Evolutionary conservation across 2,888 invertebrate species (phyloP), one percentile per base, ranked within the genome.

Genomic region (Pheosia gnoma): DNA sequence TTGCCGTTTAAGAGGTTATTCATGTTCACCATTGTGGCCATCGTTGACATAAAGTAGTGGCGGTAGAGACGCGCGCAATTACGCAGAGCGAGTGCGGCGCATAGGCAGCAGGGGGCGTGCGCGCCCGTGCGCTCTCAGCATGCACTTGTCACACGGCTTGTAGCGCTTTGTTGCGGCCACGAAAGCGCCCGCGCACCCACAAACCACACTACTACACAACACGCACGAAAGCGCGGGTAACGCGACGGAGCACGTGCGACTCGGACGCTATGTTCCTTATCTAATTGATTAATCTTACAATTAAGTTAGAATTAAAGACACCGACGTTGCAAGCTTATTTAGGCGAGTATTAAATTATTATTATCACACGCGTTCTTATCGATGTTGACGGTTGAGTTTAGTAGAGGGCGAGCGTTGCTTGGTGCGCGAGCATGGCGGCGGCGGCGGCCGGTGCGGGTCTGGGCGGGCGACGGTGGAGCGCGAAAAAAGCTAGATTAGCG

Each of bases 1-100:
- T 99, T 99, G 89, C 98, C 98, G 95, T 98, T 98, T 88, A 98
- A 96, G 88, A 98, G 96, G 95, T 98, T 98, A 95, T 98, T 98
- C 97, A 98, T 97, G 95, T 97, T 98, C 94, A 98, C 98, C 97
- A 98, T 98, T 94, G 97, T 97, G 96, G 95, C 95, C 95, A 95
- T 95, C 80, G 91, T 88, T 89, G 84, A 81, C 87, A 85, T 83
- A 79, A 81, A 80, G 81, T 82, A 79, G 81, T 80, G 83, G 85
- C 74, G 80, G 82, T 79, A 82, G 75, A 83, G 74, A 84, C 86
- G 83, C 89, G 84, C 90, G 84, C 88, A 85, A 84, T 92, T 91
- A 93, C 90, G 88, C 90, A 74, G 84, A 84, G 85, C 89, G 90
- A 85, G 87, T 88, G 88, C 90, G 90, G 92, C 88, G 90, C 93